A percentile compares a stretch with the other conserved stretches of the same genome.
Conservation (phyloP, 2,888 invertebrate species). For the Spicauda simplicius region DNA sequence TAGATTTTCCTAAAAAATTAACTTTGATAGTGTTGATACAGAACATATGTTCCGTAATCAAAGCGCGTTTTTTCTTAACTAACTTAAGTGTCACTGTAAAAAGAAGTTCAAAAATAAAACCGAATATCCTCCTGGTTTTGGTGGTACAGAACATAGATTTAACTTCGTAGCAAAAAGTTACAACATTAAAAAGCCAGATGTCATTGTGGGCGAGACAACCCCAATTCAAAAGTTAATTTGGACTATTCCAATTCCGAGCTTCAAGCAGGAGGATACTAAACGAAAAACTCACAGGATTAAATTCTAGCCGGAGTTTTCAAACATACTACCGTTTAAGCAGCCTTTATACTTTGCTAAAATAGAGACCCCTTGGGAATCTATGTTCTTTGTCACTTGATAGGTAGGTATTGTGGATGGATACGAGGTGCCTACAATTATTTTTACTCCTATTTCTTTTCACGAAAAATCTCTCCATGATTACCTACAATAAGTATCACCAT, state of each 20-base stretch:
- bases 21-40: too few relatives aligned
- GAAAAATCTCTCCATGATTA: too few relatives aligned
- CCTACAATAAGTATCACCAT: too few relatives aligned
- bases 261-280: constrained; percentile 8
- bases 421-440: too few relatives aligned
- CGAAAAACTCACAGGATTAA: constrained; percentile 22
- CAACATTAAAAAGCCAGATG: constrained; percentile 6
- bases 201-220: constrained; percentile 10
- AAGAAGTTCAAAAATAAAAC: not conserved
- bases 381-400: not conserved
- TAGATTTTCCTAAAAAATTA: too few relatives aligned
- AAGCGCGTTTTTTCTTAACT: too few relatives aligned
- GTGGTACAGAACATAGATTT: not conserved
- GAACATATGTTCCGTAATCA: too few relatives aligned
- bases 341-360: not conserved
- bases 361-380: not conserved
- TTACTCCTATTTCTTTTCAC: too few relatives aligned
- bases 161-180: constrained; percentile 9
- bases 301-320: constrained; percentile 11
- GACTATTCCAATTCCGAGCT: constrained; percentile 22
- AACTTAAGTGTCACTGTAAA: not conserved
- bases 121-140: not conserved
- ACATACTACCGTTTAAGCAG: not conserved
- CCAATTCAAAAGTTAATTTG: constrained; percentile 27
- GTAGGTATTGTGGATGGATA: too few relatives aligned